A percentile compares a stretch with the other conserved stretches of the same genome.
phyloP scores from a whole-genome alignment of 2,797 vertebrate genomes.

The Neomorphus geoffroyi region DNA sequence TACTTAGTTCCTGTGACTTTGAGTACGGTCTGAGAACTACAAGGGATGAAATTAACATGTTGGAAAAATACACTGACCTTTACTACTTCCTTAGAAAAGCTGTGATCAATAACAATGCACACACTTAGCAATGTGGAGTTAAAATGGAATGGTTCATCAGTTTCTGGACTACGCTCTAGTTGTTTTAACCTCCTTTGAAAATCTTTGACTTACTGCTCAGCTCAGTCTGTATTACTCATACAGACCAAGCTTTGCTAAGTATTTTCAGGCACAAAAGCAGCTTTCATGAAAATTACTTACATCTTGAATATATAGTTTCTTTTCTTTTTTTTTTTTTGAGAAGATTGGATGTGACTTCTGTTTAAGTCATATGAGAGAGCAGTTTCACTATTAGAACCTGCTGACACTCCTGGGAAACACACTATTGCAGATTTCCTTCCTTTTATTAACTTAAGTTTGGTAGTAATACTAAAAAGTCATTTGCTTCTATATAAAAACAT shows the following conservation, averaged over 20 bases:
- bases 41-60: not conserved
- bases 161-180: not conserved
- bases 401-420: not conserved
- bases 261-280: not conserved
- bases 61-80: not conserved
- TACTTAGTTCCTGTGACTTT: not conserved
- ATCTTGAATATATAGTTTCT: fast-evolving
- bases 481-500: not conserved
- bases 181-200: not conserved
- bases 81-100: not conserved
- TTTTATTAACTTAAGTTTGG: not conserved
- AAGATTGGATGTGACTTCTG: not conserved
- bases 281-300: not conserved
- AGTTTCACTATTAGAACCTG: not conserved
- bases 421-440: not conserved
- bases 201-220: not conserved
- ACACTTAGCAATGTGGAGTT: fast-evolving
- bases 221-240: not conserved
- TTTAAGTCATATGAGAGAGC: not conserved
- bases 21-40: not conserved
- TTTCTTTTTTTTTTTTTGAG: not conserved
- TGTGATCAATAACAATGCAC: not conserved
- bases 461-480: not conserved
- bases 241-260: not conserved
- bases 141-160: not conserved